These are phyloP conservation scores for Pagetopsis macropterus DNA, from an alignment of 2,797 vertebrate genomes.

Conservation along the genomic window DNA sequence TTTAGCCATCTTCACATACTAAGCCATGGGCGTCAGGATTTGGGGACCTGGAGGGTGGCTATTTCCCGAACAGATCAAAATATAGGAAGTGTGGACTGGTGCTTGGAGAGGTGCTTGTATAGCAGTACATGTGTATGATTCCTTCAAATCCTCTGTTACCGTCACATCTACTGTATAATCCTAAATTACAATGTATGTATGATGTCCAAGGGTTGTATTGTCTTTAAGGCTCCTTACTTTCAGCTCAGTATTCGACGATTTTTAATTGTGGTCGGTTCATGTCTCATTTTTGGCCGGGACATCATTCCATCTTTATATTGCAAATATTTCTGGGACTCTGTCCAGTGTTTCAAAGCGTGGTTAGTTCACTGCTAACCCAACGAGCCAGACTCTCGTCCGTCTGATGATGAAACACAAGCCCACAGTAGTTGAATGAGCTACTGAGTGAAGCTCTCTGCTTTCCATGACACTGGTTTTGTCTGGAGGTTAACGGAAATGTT, in stretches of 20 bases:
- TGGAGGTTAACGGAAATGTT: conserved; percentile 47
- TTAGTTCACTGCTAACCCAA: conserved; percentile 41
- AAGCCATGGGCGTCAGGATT: too few relatives aligned
- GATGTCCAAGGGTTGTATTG: not conserved
- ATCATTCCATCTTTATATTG: conserved; percentile 22
- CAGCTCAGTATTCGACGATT: conserved; percentile 26
- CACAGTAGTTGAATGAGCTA: conserved; percentile 38
- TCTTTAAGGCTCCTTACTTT: not conserved
- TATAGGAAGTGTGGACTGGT: too few relatives aligned
- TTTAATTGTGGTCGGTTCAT: conserved; percentile 30
- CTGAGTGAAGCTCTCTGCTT: conserved; percentile 40
- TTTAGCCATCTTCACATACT: too few relatives aligned
- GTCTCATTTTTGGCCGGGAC: conserved; percentile 24
- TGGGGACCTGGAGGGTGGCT: too few relatives aligned
- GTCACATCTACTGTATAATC: not conserved
- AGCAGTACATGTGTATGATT: too few relatives aligned
- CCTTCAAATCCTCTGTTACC: too few relatives aligned
- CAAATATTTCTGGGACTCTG: conserved; percentile 37
- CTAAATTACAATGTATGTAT: conserved; percentile 17
- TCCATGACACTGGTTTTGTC: conserved; percentile 40
- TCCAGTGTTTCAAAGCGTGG: conserved; percentile 47
- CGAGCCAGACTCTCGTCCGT: conserved; percentile 22
- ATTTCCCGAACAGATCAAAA: too few relatives aligned
- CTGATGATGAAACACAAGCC: conserved; percentile 54
- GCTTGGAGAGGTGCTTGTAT: too few relatives aligned